Conservation (phyloP, 2,113 vertebrate species). For the Silurus meridionalis region DNA sequence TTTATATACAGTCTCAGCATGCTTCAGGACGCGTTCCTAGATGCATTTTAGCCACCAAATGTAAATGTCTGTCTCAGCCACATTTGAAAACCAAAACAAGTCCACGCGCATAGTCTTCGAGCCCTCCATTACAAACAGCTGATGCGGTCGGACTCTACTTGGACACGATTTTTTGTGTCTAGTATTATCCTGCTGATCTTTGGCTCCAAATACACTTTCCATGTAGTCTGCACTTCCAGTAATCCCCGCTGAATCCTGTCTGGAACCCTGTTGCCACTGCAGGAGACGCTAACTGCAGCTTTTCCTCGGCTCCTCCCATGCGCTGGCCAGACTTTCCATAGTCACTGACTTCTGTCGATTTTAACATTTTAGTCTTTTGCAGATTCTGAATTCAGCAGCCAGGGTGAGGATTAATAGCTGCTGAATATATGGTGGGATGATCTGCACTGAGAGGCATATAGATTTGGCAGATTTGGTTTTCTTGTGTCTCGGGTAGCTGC, state of each 20-base stretch:
- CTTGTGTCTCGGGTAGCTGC: background rate
- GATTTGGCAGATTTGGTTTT: background rate
- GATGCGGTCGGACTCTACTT: constrained; percentile 25
- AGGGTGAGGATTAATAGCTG: constrained; percentile 52
- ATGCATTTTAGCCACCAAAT: background rate
- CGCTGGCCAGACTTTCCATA: background rate
- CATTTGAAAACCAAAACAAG: background rate
- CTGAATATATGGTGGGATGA: constrained; percentile 53
- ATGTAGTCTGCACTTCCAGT: constrained; percentile 41
- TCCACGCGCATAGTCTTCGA: background rate
- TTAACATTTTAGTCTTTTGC: constrained; percentile 29
- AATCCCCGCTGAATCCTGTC: constrained; percentile 43
- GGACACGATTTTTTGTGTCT: constrained; percentile 19
- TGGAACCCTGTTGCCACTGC: background rate
- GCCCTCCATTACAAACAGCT: constrained; percentile 30
- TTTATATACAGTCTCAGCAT: background rate
- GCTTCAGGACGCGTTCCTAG: background rate
- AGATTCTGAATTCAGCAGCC: background rate
- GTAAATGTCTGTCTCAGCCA: no score
- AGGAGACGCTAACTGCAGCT: background rate
- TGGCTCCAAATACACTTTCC: constrained; percentile 16
- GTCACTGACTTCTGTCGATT: background rate
- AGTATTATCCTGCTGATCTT: constrained; percentile 20
- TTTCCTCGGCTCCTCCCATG: constrained; percentile 14
- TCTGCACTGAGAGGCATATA: background rate